Base-by-base conservation (phyloP, 1,140 invertebrate species). In the Listronotus oregonensis region DNA sequence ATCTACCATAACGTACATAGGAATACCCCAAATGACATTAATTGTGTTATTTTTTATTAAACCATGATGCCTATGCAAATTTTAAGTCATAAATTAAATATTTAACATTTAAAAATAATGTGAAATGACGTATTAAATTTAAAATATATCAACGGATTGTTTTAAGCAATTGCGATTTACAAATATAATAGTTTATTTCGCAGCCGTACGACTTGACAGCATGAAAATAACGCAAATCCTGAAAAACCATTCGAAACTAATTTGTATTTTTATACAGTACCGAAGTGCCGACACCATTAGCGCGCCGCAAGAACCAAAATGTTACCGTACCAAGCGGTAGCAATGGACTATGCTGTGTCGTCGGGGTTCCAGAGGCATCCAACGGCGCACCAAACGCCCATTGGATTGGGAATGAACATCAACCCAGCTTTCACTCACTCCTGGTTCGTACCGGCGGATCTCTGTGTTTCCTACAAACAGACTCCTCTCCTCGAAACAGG, bases 391-490 rank as follows among this genome's bases (percentile, higher is more conserved):
- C 85, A 90, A 80, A 84, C 87, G 69, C 83, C 85, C 44, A 84
- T 85, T 64, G 86, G 85, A 73, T 81, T 87, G 74, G 69, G 80
- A 72, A 82, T 84, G 78, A 85, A 83, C 83, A 84, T 83, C 80
- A 85, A 84, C 73, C 81, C 83, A 42, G 80, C 84, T 75, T 94
- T 93, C 85, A 90, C 90, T 77, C 91, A 93, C 86, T 93, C 91
- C 83, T 94, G 91, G 91, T 92, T 93, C 86, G 90, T 93, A 89
- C 90, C 90, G 85, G 89, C 90, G 85, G 90, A 93, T 85, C 86
- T 92, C 80, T 92, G 90, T 89, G 88, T 89, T 82, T 86, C 89
- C 82, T 90, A 89, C 84, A 91, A 89, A 86, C 87, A 88, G 84
- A 84, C 83, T 82, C 88, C 90, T 86, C 89, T 91, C 84, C 88